phyloP scores from a whole-genome alignment of 2,888 invertebrate genomes.

The Hemaris fuciformis region DNA sequence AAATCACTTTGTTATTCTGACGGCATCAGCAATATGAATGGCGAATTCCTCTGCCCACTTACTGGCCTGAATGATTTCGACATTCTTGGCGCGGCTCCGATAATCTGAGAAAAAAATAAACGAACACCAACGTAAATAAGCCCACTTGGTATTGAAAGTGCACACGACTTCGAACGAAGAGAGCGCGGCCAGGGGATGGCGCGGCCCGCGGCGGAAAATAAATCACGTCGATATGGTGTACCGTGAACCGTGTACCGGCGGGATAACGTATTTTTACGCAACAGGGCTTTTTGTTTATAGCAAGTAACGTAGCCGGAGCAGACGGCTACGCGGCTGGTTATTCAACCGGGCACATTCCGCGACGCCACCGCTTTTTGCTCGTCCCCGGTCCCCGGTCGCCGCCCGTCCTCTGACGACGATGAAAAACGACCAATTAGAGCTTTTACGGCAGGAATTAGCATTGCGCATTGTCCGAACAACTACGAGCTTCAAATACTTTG shows the following conservation, averaged over 20 bases:
- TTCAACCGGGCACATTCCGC: conserved; percentile 79
- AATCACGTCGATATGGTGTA: conserved; percentile 63
- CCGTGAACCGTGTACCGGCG: conserved; percentile 35
- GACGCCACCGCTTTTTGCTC: conserved; percentile 77
- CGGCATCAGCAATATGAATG: conserved; percentile 72
- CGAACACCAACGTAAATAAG: conserved; percentile 71
- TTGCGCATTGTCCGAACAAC: conserved; percentile 53
- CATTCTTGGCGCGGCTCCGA: conserved; percentile 79
- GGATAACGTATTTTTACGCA: conserved; percentile 79
- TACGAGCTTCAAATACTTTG: conserved; percentile 28
- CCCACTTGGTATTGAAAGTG: conserved; percentile 59
- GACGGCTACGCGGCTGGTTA: conserved; percentile 78
- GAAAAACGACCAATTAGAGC: conserved; percentile 73
- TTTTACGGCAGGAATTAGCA: conserved; percentile 72
- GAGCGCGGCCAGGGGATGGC: conserved; percentile 5
- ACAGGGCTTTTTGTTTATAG: conserved; percentile 74
- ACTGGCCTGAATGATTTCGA: conserved; percentile 80
- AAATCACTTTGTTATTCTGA: conserved; percentile 36
- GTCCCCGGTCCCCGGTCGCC: conserved; percentile 40
- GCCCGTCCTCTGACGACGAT: conserved; percentile 42
- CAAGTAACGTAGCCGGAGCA: conserved; percentile 53
- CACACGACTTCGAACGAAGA: conserved; percentile 35
- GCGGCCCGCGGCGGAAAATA: conserved; percentile 55
- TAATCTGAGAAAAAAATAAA: conserved; percentile 76
- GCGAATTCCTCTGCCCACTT: conserved; percentile 78